Conservation (phyloP, 2,888 invertebrate species). For the Eristalinus sepulchralis region DNA sequence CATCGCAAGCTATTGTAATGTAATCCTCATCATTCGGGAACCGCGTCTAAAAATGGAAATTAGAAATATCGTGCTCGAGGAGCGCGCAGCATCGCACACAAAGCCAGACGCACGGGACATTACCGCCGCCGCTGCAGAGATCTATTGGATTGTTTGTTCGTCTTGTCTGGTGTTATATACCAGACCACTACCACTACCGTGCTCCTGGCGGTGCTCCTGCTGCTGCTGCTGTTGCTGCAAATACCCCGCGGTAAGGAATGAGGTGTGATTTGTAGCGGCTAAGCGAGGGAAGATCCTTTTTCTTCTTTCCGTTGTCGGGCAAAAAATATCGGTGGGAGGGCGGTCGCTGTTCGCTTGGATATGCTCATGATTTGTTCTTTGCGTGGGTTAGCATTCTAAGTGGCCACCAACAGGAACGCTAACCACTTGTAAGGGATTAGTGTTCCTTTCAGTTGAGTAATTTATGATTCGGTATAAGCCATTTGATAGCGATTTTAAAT, state of each 20-base stretch:
- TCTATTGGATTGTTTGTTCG: constrained; percentile 69
- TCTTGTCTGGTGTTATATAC: constrained; percentile 54
- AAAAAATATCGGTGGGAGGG: constrained; percentile 9
- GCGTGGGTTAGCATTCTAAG: constrained; percentile 69
- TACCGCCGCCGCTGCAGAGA: constrained; percentile 47
- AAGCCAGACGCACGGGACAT: neutral
- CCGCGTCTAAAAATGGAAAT: constrained; percentile 69
- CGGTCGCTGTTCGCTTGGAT: neutral
- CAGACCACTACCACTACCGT: constrained; percentile 24
- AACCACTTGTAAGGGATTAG: constrained; percentile 60
- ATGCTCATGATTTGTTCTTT: constrained; percentile 67
- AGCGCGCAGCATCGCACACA: neutral
- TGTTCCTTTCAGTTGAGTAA: constrained; percentile 50
- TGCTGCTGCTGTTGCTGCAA: constrained; percentile 47
- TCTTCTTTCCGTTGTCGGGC: neutral
- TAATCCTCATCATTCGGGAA: constrained; percentile 64
- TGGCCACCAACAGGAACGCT: constrained; percentile 54
- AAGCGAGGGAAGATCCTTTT: constrained; percentile 60
- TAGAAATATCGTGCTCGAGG: constrained; percentile 52
- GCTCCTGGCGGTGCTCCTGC: constrained; percentile 7
- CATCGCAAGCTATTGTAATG: constrained; percentile 62
- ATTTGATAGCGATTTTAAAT: constrained; percentile 60
- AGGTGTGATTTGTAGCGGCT: constrained; percentile 70
- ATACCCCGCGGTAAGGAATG: constrained; percentile 40
- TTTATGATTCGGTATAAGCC: constrained; percentile 63